Conservation (phyloP, 1,140 invertebrate genomes). For the Brachionus paranguensis region DNA sequence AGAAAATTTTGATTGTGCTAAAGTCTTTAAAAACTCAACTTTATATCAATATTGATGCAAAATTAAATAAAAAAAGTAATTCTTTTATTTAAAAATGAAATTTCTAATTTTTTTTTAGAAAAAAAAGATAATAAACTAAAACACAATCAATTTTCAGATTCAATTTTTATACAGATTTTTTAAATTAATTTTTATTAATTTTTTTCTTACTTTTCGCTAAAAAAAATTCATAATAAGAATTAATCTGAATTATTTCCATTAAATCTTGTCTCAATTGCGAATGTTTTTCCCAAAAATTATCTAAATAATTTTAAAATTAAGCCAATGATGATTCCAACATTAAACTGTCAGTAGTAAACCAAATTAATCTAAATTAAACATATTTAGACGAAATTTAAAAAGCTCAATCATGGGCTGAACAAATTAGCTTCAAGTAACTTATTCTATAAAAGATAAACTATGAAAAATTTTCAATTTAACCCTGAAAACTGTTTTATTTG, state of each 20-base stretch:
- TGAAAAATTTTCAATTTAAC: not conserved
- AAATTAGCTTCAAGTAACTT: not conserved
- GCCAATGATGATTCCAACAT: not conserved
- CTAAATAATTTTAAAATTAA: not conserved
- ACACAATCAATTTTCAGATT: not conserved
- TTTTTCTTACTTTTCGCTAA: not conserved
- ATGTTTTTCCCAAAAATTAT: not conserved
- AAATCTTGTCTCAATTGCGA: not conserved
- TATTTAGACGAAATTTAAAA: not conserved
- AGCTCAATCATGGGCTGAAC: not conserved
- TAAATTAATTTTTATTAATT: too few relatives aligned
- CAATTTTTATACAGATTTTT: not conserved
- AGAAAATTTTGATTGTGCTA: too few relatives aligned
- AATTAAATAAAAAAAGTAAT: too few relatives aligned
- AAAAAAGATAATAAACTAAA: not conserved
- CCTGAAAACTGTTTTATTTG: not conserved
- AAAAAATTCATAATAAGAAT: not conserved
- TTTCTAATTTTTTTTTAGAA: not conserved
- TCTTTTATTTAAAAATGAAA: not conserved
- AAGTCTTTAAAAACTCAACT: too few relatives aligned
- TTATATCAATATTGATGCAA: too few relatives aligned
- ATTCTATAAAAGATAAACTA: not conserved
- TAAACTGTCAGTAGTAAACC: not conserved
- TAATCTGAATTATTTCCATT: not conserved
- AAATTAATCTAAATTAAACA: not conserved